These are phyloP conservation scores for Trachelipus rathkii DNA, from an alignment of 1,140 invertebrate genomes.

Conservation along the genomic window DNA sequence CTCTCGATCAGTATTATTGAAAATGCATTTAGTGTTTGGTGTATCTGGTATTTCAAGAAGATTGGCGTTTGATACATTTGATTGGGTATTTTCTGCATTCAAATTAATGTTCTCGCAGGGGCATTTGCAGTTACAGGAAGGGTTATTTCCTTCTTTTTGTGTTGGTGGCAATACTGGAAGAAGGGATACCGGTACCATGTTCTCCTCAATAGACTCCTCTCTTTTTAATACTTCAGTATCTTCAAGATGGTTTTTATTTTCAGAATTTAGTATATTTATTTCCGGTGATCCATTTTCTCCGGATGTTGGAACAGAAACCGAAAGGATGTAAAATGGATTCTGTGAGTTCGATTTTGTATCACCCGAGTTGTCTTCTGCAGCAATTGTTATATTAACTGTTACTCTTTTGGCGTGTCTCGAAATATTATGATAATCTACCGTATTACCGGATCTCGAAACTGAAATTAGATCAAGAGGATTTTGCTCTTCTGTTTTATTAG, in stretches of 20 bases:
- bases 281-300: constrained; percentile 56
- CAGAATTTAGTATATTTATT: constrained; percentile 54
- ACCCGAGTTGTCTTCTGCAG: constrained; percentile 58
- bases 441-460: too few relatives aligned
- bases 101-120: too few relatives aligned
- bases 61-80: too few relatives aligned
- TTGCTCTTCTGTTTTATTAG: too few relatives aligned
- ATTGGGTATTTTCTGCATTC: too few relatives aligned
- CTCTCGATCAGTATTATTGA: too few relatives aligned
- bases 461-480: too few relatives aligned
- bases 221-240: too few relatives aligned
- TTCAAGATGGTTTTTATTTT: neutral
- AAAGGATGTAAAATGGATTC: constrained; percentile 65
- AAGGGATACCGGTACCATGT: neutral
- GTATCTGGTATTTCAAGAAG: too few relatives aligned
- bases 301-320: constrained; percentile 64
- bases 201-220: too few relatives aligned
- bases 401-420: constrained; percentile 56
- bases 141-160: neutral
- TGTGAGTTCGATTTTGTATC: constrained; percentile 49
- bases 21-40: too few relatives aligned
- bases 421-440: neutral
- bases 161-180: neutral
- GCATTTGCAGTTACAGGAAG: too few relatives aligned
- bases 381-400: constrained; percentile 69